These are phyloP conservation scores for Danaus melanippus DNA, from an alignment of 1,140 invertebrate genomes.

Conservation along the genomic window DNA sequence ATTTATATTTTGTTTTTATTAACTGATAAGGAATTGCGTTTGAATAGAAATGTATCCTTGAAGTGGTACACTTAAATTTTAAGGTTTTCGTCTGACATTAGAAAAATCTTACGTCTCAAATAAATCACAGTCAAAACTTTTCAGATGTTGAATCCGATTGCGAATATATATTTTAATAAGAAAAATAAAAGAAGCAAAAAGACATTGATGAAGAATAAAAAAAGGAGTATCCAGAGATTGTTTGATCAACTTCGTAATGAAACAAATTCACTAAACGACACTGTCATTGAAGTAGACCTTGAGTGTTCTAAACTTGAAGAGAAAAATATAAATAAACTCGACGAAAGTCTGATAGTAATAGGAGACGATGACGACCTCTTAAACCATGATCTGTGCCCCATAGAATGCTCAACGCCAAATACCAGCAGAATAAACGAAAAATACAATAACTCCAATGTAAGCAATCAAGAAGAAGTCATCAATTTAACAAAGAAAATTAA, in stretches of 20 bases:
- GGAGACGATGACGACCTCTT: slow-evolving; percentile 30
- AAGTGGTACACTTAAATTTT: no score
- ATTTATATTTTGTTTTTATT: no score
- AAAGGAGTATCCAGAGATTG: slow-evolving; percentile 13
- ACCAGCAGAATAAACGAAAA: slow-evolving; percentile 9
- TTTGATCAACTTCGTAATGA: slow-evolving; percentile 18
- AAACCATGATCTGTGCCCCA: slow-evolving; percentile 22
- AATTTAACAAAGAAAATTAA: slow-evolving; percentile 49
- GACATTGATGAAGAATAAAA: slow-evolving; percentile 10
- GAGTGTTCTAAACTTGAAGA: not conserved
- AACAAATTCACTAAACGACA: slow-evolving; percentile 7
- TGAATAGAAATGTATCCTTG: no score
- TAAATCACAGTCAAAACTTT: no score
- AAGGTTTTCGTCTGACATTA: no score
- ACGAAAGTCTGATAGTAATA: slow-evolving; percentile 24
- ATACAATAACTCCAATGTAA: slow-evolving; percentile 15
- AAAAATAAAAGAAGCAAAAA: slow-evolving; percentile 14
- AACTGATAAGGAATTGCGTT: no score
- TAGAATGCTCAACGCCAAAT: slow-evolving; percentile 35
- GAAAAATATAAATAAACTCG: slow-evolving; percentile 1
- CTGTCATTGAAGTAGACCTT: slow-evolving; percentile 23
- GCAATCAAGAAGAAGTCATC: slow-evolving; percentile 25
- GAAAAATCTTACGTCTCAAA: no score
- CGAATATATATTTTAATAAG: slow-evolving; percentile 7
- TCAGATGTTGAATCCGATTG: not conserved